These are phyloP conservation scores for Drosophila silvestris DNA, from an alignment of 2,888 invertebrate species.

Conservation along the genomic window DNA sequence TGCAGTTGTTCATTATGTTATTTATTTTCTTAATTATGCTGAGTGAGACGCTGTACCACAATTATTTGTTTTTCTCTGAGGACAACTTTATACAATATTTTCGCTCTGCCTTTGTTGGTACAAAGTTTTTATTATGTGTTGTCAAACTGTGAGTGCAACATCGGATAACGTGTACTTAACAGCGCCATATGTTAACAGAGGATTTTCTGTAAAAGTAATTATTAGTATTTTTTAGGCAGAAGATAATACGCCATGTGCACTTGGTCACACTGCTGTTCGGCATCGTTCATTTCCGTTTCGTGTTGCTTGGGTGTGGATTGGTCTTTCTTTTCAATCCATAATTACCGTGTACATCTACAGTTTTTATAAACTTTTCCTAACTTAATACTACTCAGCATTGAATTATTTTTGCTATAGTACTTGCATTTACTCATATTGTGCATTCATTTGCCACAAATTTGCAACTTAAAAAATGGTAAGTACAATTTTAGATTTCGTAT, in stretches of 20 bases:
- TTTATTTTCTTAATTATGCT: no score
- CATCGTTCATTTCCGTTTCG: slow-evolving; percentile 45
- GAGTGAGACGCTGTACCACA: not conserved
- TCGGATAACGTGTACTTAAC: not conserved
- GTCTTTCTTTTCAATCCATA: slow-evolving; percentile 1
- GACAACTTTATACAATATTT: not conserved
- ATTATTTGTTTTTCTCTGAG: not conserved
- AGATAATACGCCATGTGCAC: no score
- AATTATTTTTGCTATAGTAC: not conserved
- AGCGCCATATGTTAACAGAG: not conserved
- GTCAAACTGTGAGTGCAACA: not conserved
- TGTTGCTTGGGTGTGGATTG: not conserved
- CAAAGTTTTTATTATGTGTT: not conserved
- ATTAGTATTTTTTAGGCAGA: slow-evolving; percentile 20
- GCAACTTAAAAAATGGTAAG: slow-evolving; percentile 38
- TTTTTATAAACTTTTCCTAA: not conserved
- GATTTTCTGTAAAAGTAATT: not conserved
- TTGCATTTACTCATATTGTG: not conserved
- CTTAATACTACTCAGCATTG: not conserved
- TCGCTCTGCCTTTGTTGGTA: not conserved
- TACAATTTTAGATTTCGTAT: not conserved
- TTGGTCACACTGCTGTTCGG: slow-evolving; percentile 15
- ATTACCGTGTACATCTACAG: slow-evolving; percentile 14
- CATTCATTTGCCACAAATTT: not conserved
- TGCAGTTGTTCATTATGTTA: not conserved